phyloP scores from a whole-genome alignment of 2,888 invertebrate genomes.

The Drosophila peninsularis region DNA sequence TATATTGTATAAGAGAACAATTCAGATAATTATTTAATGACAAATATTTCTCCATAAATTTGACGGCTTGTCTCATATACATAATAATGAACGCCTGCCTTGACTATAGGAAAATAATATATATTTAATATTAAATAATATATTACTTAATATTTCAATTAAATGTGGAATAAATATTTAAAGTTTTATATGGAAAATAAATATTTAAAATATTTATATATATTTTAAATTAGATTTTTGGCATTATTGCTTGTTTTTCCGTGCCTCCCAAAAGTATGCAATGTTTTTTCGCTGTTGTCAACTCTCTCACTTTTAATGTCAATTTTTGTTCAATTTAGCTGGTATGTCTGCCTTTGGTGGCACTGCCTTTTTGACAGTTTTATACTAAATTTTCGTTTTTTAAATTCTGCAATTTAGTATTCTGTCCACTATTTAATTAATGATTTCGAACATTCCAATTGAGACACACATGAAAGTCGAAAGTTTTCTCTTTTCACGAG shows the following conservation, averaged over 20 bases:
- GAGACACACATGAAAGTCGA: neutral
- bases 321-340: neutral
- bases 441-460: neutral
- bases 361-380: conserved; percentile 7
- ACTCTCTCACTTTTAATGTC: neutral
- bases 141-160: too few species aligned
- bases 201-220: too few species aligned
- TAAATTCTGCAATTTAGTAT: neutral
- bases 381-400: neutral
- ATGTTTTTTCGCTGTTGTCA: neutral
- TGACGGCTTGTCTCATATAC: too few species aligned
- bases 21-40: neutral
- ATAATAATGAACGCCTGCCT: neutral
- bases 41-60: neutral
- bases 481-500: neutral
- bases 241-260: neutral
- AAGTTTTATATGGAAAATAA: neutral
- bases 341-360: too few species aligned
- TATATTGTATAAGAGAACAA: neutral
- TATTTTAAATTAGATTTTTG: neutral
- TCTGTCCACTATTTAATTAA: conserved; percentile 9
- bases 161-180: neutral
- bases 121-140: neutral
- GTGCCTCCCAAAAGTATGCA: conserved; percentile 19
- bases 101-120: neutral